Percentiles rank a stretch among this genome's conserved stretches.
phyloP scores from a whole-genome alignment of 2,113 vertebrate species.

The Dromas ardeola region DNA sequence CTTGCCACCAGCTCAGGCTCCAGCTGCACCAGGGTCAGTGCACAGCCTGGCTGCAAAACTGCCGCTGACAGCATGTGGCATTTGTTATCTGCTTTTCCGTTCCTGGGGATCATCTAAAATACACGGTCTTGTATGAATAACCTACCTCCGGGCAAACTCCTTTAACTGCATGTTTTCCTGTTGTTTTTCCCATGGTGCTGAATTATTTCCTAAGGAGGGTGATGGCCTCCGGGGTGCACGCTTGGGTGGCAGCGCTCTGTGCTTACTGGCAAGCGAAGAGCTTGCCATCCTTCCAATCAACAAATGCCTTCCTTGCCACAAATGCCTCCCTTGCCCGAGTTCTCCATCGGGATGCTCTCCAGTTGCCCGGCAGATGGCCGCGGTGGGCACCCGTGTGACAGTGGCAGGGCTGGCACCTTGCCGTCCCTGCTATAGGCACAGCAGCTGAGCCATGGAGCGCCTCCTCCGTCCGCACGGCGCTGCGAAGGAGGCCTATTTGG shows the following conservation, averaged over 20 bases:
- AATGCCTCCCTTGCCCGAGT: background rate
- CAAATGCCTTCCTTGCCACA: no score
- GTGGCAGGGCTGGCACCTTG: background rate
- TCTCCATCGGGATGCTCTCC: background rate
- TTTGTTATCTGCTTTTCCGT: background rate
- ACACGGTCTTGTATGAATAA: background rate
- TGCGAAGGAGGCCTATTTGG: background rate
- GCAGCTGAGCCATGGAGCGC: background rate
- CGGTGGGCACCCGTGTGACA: background rate
- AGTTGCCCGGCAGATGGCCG: background rate
- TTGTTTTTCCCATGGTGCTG: background rate
- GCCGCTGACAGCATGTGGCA: background rate
- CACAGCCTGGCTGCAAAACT: background rate
- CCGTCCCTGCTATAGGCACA: background rate
- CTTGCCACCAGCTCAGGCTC: background rate
- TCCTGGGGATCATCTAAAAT: background rate
- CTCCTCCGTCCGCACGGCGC: rapidly evolving
- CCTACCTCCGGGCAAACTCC: background rate
- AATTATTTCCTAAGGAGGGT: background rate
- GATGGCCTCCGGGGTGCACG: background rate
- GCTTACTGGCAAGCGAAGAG: background rate
- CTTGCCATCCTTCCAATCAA: background rate
- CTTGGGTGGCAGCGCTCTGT: background rate
- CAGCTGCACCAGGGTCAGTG: background rate
- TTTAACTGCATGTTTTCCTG: background rate